phyloP scores from a whole-genome alignment of 2,113 vertebrate species.

The Dolichotis patagonum region DNA sequence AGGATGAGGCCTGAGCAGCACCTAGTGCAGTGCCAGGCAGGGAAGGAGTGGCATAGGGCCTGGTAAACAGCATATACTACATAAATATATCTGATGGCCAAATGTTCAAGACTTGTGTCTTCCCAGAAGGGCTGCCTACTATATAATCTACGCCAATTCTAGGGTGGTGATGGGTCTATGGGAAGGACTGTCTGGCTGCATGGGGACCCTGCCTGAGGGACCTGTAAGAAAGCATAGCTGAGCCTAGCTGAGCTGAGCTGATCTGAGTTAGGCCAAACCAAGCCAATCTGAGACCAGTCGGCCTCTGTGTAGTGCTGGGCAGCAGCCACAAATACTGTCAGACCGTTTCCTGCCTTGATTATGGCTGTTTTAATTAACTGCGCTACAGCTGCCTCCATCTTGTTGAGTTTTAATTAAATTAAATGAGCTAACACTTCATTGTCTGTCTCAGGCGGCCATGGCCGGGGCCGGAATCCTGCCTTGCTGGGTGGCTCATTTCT shows the following conservation, averaged over 20 bases:
- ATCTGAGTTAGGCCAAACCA: neutral
- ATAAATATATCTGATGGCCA: slow-evolving; percentile 64
- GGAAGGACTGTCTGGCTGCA: slow-evolving; percentile 52
- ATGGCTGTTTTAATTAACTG: slow-evolving; percentile 85
- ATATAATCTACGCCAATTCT: neutral
- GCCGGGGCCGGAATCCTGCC: slow-evolving; percentile 80
- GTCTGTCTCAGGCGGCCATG: slow-evolving; percentile 71
- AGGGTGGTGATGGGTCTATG: neutral
- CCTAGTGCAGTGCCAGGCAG: neutral
- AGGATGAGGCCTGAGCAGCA: neutral
- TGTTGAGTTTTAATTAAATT: slow-evolving; percentile 89
- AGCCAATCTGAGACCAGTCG: neutral
- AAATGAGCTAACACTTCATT: slow-evolving; percentile 83
- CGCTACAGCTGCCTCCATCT: slow-evolving; percentile 86
- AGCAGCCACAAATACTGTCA: slow-evolving; percentile 33
- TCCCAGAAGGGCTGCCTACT: slow-evolving; percentile 57
- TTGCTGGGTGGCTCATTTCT: slow-evolving; percentile 53
- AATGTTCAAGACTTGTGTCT: neutral
- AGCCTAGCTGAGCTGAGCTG: neutral
- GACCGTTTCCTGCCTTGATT: slow-evolving; percentile 78
- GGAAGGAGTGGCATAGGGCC: slow-evolving; percentile 28
- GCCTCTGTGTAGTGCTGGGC: slow-evolving; percentile 50
- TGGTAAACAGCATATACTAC: slow-evolving; percentile 4
- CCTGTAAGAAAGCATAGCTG: neutral
- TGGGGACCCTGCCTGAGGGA: slow-evolving; percentile 46